Base-by-base conservation (phyloP, 2,797 vertebrate species). In the Cossypha dichroa region DNA sequence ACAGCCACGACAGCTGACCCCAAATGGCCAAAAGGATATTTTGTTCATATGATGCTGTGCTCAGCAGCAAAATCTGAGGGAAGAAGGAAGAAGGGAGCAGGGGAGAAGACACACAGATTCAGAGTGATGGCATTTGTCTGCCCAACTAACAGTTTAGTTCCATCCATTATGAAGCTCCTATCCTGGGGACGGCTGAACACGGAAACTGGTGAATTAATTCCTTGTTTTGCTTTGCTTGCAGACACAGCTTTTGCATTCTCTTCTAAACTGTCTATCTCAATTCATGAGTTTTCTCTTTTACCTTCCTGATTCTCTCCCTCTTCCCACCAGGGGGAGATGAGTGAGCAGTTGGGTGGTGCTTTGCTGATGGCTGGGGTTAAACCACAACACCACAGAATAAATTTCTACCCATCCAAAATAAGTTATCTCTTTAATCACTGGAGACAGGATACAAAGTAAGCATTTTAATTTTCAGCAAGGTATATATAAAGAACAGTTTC, bases 341-440 rank as follows among this genome's bases (percentile, higher is more conserved):
- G 23, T 1, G 0, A 73, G 46, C 0, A 4, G 31, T 26, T 2
- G 2, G 36, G 15, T 54, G 51, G 9, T 19, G n/a, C 22, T 79
- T 38, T 29, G 25, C 13, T 67, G 29, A 25, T 6, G 3, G 22
- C 8, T 67, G 11, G 6, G 13, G 10, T 83, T 79, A 76, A 86
- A 79, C 13, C 49, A 54, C 14, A 9, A 3, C 31, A 52, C 2
- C 33, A 38, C 3, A 48, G 19, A 68, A 70, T 13, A 43, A 68
- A 49, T 29, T 51, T 72, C 55, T 51, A 79, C 21, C 28, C 11
- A 43, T 43, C 21, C 34, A 58, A 54, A 82, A 69, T 46, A 34
- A 82, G 8, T n/a, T 69, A 9, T 40, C 11, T 46, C n/a, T 66
- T 48, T 58, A 80, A 77, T 77, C 41, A 77, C 19, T 36, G 31